phyloP scores from a whole-genome alignment of 2,888 invertebrate species.

The Acleris cristana region DNA sequence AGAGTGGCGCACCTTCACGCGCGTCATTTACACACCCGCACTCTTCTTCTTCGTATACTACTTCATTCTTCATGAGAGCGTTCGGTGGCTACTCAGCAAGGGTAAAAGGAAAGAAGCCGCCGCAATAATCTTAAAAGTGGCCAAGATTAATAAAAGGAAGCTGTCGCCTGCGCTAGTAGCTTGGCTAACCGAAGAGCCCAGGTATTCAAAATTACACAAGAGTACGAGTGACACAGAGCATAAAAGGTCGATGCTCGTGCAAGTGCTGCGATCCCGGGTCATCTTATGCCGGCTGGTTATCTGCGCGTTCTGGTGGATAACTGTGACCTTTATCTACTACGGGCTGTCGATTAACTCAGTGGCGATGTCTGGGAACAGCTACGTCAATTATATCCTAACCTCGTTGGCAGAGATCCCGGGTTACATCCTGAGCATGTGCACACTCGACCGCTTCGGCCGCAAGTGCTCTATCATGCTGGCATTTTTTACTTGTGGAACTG shows the following conservation, averaged over 20 bases:
- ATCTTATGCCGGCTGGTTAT: conserved; percentile 78
- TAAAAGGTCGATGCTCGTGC: conserved; percentile 36
- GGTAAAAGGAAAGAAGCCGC: conserved; percentile 80
- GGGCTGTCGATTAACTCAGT: conserved; percentile 91
- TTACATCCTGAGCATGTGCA: conserved; percentile 81
- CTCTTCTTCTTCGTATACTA: conserved; percentile 85
- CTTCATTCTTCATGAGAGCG: conserved; percentile 86
- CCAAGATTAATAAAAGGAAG: conserved; percentile 69
- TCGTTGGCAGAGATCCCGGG: conserved; percentile 86
- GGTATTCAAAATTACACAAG: not conserved
- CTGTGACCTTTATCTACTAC: conserved; percentile 91
- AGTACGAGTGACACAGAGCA: not conserved
- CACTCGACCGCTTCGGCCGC: conserved; percentile 84
- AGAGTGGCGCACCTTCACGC: conserved; percentile 86
- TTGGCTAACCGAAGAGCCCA: conserved; percentile 46
- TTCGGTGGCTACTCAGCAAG: conserved; percentile 88
- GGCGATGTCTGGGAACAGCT: conserved; percentile 88
- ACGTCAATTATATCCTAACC: conserved; percentile 89
- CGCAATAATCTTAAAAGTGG: conserved; percentile 77
- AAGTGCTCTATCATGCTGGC: conserved; percentile 83
- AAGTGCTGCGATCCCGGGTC: conserved; percentile 68
- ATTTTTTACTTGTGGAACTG: conserved; percentile 81
- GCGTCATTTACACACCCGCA: conserved; percentile 86
- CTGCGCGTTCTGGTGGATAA: conserved; percentile 92
- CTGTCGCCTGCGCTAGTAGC: conserved; percentile 63